Evolutionary conservation across 2,113 vertebrate genomes (phyloP), one percentile per base, ranked within the genome.

Genomic region (Pelvicachromis taeniatus): DNA sequence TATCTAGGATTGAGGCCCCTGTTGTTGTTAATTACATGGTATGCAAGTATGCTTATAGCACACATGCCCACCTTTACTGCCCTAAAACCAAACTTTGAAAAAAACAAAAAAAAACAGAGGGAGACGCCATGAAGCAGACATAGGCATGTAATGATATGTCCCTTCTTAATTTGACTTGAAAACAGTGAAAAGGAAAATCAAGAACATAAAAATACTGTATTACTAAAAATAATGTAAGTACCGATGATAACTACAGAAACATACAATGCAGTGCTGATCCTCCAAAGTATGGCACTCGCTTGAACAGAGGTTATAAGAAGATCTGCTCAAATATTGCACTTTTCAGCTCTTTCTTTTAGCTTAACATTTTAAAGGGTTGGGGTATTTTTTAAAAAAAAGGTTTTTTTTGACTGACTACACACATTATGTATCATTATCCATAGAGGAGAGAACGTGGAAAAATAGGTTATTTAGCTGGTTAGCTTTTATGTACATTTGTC

Each of bases 21-120:
- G 90, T 96, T 94, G 94, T 83, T 80, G 84, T 82, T 95, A 96
- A 96, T 96, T 95, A 95, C 88, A 95, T 14, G 54, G 73, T 93
- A 31, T 31, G 56, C 50, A 92, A 63, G 85, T 59, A 56, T 82
- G 84, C 83, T 88, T 55, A 83, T 55, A 83, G 42, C 73, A 84
- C 77, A 87, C 88, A 84, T 75, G 14, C 59, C 52, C 63, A 54
- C 84, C 77, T 86, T 85, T 89, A 89, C 77, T 87, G 85, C 86
- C 65, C 79, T 77, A 80, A 84, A 85, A 83, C 65, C 52, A 86
- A 87, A 88, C 33, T 42, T 53, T 29, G 12, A 45, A 81, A 59
- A 82, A 35, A 54, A n/a, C 14, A 14, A 16, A 14, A 48, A 65
- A 14, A 58, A 81, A 29, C 8, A 33, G 31, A 42, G 68, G 56